A percentile compares a stretch with the other conserved stretches of the same genome.
These are phyloP conservation scores for Phania funesta DNA, from an alignment of 2,888 invertebrate species.

Conservation along the genomic window DNA sequence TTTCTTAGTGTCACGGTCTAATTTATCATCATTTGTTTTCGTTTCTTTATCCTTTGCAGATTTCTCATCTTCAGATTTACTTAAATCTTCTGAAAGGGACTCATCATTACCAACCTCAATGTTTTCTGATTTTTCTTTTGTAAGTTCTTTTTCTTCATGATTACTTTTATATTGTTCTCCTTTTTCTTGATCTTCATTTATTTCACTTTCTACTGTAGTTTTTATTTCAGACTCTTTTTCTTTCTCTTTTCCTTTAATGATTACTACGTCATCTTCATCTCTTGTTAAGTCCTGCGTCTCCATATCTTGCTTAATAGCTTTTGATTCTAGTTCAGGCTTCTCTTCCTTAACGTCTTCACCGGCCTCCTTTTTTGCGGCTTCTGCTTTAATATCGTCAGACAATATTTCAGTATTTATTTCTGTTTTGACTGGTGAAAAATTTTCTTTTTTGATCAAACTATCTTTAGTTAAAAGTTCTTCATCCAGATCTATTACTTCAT, in stretches of 20 bases:
- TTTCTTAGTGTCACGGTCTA: slow-evolving; percentile 13
- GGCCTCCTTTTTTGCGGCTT: slow-evolving; percentile 30
- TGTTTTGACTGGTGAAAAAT: slow-evolving; percentile 70
- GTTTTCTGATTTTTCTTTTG: slow-evolving; percentile 7
- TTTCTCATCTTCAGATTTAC: slow-evolving; percentile 63
- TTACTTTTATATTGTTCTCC: slow-evolving; percentile 12
- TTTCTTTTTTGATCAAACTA: slow-evolving; percentile 76
- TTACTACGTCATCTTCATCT: slow-evolving; percentile 74
- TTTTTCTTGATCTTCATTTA: slow-evolving; percentile 4
- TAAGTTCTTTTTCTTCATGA: slow-evolving; percentile 27
- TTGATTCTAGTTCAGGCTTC: slow-evolving; percentile 47
- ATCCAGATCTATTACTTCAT: slow-evolving; percentile 77
- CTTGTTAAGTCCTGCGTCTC: slow-evolving; percentile 68
- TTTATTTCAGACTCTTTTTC: slow-evolving; percentile 22
- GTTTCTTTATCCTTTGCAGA: slow-evolving; percentile 66
- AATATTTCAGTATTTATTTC: slow-evolving; percentile 69
- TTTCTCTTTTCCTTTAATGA: slow-evolving; percentile 75
- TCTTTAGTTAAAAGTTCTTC: slow-evolving; percentile 75
- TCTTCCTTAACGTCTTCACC: slow-evolving; percentile 51
- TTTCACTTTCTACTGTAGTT: slow-evolving; percentile 17
- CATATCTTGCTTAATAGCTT: slow-evolving; percentile 47
- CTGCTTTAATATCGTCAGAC: slow-evolving; percentile 42
- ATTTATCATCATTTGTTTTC: slow-evolving; percentile 62
- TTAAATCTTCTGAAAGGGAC: slow-evolving; percentile 43
- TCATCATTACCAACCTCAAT: slow-evolving; percentile 31